Evolutionary conservation across 1,140 invertebrate species (phyloP), one percentile per base, ranked within the genome.

Genomic region (Protaetia brevitarsis): DNA sequence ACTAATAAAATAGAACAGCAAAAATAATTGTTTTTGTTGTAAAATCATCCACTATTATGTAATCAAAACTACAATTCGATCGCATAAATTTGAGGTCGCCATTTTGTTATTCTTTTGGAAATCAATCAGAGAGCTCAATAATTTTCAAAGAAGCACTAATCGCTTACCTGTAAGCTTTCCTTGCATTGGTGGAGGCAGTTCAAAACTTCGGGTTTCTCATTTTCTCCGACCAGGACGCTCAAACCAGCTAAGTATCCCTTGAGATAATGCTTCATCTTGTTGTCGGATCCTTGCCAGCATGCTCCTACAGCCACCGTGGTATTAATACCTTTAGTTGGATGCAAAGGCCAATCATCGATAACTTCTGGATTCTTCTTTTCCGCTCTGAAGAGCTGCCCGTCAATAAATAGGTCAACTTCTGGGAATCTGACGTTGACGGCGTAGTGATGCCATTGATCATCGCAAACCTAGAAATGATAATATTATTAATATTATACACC

Each of bases 341-440:
- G 97, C 10, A 99, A 82, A n/a, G 97, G 96, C 97, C 97, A 99
- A 80, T 99, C 97, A 79, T 99, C 97, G 75, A 99, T 95, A 27
- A 99, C 93, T 79, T 99, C 96, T 0, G 95, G 94, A 73, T 96
- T 96, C 69, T 89, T 89, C 76, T 90, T 88, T 71, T 93, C 89
- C 58, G 86, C 84, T 58, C 83, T 84, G 81, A 92, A 92, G 13
- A 89, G 79, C 74, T 91, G 88, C 0, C 97, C 97, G 80, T 99
- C 97, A 66, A 98, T 87, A 77, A 87, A 95, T 23, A 98, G 81
- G 65, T 88, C 88, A 10, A 96, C 92, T 70, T 93, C 91, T 0
- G 94, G 91, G 83, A 96, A 94, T 65, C 91, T 86, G 2, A 98
- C 91, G 74, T 93, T 95, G 19, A 99, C 83, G 0, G 95, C 92